Evolutionary conservation across 2,797 vertebrate genomes (phyloP).

Genomic region (Neopelma chrysocephalum): DNA sequence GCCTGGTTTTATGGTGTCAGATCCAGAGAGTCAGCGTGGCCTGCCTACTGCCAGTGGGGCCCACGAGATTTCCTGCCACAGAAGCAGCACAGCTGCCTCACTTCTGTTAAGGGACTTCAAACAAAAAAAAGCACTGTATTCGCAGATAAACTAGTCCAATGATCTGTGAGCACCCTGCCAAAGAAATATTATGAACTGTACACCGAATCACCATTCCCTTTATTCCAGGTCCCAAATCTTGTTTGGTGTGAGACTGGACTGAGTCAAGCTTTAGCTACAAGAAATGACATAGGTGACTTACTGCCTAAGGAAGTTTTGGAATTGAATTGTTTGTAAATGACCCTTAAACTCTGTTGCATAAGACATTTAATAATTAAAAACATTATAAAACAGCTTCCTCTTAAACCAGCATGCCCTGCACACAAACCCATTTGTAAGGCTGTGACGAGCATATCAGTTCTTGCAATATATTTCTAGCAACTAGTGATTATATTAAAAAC

Average conservation of each 20-base stretch:
- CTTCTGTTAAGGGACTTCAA: neutral
- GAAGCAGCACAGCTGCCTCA: neutral
- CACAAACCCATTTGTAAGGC: neutral
- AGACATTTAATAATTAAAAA: conserved; percentile 4
- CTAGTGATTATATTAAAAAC: neutral
- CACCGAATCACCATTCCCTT: neutral
- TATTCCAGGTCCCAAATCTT: neutral
- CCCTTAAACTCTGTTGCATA: neutral
- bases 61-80: neutral
- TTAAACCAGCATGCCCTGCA: neutral
- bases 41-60: neutral
- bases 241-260: neutral
- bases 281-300: neutral
- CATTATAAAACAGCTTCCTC: conserved; percentile 14
- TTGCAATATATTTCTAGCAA: conserved; percentile 16
- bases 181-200: neutral
- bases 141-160: neutral
- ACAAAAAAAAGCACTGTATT: neutral
- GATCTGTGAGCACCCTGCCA: neutral
- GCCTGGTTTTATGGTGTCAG: neutral
- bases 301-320: neutral
- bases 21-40: rapidly evolving
- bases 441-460: neutral
- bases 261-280: neutral
- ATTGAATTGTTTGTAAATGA: neutral